Evolutionary conservation across 2,888 invertebrate species (phyloP), one percentile per base, ranked within the genome.

Genomic region (Apoda limacodes): DNA sequence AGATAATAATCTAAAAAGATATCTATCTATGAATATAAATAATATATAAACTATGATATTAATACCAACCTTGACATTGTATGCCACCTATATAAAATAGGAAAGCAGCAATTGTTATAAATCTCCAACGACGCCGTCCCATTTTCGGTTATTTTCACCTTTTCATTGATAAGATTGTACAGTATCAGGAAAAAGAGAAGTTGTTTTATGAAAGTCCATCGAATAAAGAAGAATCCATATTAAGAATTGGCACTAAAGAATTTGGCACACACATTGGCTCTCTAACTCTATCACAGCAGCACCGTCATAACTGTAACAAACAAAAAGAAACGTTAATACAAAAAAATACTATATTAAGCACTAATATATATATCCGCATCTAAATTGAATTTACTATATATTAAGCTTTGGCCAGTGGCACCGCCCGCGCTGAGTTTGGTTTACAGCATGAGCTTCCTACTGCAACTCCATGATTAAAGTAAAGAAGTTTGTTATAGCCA

Each of bases 41-140:
- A n/a, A n/a, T n/a, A n/a, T n/a, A n/a, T n/a, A n/a, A n/a, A n/a
- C n/a, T n/a, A n/a, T n/a, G n/a, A n/a, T n/a, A n/a, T n/a, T n/a
- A n/a, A n/a, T n/a, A n/a, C n/a, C n/a, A n/a, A n/a, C 78, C 78
- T 76, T 80, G 78, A 58, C 76, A 71, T 55, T 63, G 64, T 43
- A 61, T 60, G 47, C 76, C 70, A 53, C 66, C 68, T 56, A 65
- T 62, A 39, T 70, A 53, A 39, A 80, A 56, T 53, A 76, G 61
- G 52, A 71, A 66, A 48, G 75, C 71, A 39, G 74, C 66, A 48
- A 76, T 63, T 29, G 69, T 67, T 41, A 74, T 59, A 47, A 70
- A 55, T 54, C 72, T 67, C 78, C 80, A 78, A 41, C 80, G 78
- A 52, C 74, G 66, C 44, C 78, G 64, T 44, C 67, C 72, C 78